Conservation (phyloP, 2,113 vertebrate species). For the Erythrocercus mccallii region DNA sequence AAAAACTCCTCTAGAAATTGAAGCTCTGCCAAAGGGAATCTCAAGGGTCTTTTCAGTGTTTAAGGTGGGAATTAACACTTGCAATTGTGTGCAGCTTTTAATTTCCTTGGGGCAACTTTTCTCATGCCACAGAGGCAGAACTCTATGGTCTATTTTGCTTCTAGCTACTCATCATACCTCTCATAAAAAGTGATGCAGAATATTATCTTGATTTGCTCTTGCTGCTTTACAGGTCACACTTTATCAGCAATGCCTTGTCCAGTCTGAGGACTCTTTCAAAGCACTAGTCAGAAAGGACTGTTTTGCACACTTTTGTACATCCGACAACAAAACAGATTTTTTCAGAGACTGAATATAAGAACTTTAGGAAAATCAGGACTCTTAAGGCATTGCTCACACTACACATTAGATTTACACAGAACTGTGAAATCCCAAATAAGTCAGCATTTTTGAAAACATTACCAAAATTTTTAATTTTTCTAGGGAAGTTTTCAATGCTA, state of each 20-base stretch:
- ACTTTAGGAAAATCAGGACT: neutral
- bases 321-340: neutral
- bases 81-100: neutral
- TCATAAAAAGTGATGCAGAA: neutral
- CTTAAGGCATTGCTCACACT: neutral
- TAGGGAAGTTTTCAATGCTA: neutral
- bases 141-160: neutral
- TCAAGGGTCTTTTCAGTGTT: neutral
- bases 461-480: neutral
- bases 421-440: neutral
- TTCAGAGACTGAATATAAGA: neutral
- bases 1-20: neutral
- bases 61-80: neutral
- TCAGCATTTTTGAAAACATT: neutral
- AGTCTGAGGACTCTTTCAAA: neutral
- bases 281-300: neutral
- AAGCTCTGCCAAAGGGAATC: conserved; percentile 6
- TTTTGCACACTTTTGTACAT: neutral
- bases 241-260: neutral
- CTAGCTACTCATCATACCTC: neutral
- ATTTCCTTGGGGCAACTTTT: conserved; percentile 3
- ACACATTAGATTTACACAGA: neutral
- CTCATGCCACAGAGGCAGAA: neutral
- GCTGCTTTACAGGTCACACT: neutral
- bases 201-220: neutral